phyloP scores from a whole-genome alignment of 2,113 vertebrate genomes.

The Montifringilla adamsi region DNA sequence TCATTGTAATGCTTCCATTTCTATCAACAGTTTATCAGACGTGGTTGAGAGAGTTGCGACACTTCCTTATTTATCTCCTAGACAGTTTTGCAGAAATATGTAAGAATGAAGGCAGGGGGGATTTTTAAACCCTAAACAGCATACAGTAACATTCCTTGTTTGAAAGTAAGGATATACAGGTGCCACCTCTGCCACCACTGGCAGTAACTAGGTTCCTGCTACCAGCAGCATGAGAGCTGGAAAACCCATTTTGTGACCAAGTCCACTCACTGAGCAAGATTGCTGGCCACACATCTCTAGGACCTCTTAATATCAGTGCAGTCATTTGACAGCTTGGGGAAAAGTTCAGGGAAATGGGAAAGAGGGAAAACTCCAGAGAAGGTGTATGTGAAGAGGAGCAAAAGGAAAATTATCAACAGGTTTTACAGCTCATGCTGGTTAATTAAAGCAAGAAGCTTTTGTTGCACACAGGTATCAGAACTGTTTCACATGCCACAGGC shows the following conservation, averaged over 20 bases:
- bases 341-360: background rate
- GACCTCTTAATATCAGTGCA: background rate
- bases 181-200: background rate
- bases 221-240: background rate
- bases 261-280: background rate
- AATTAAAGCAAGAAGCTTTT: background rate
- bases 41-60: constrained; percentile 61
- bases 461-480: background rate
- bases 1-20: constrained; percentile 68
- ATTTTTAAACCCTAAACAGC: background rate
- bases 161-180: background rate
- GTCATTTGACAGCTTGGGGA: background rate
- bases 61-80: constrained; percentile 47
- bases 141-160: background rate
- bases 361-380: background rate
- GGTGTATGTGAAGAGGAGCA: background rate
- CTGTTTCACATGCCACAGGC: background rate
- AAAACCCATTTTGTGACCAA: background rate
- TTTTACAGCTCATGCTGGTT: background rate
- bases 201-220: background rate
- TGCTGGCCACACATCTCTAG: background rate
- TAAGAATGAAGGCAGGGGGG: background rate
- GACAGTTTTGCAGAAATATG: constrained; percentile 14
- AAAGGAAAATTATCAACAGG: background rate
- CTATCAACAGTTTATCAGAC: constrained; percentile 68